Conservation (phyloP, 2,113 vertebrate species). For the Gobio gobio region DNA sequence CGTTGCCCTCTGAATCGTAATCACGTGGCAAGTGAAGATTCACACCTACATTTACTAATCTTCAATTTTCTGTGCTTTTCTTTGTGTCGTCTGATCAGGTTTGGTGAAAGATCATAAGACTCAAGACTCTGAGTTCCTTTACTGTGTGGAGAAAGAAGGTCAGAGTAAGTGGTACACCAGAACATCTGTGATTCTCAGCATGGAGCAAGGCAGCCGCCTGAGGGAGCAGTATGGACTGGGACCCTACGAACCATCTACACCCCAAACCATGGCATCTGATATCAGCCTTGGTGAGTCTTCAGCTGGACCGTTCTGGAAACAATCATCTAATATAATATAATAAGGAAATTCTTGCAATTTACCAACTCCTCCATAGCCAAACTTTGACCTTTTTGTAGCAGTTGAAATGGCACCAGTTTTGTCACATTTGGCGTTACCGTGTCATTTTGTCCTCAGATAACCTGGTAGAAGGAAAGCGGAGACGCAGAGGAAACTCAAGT, state of each 20-base stretch:
- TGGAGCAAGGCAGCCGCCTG: conserved; percentile 92
- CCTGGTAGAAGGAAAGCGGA: conserved; percentile 95
- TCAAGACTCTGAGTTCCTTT: conserved; percentile 88
- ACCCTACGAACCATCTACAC: conserved; percentile 86
- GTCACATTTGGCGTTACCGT: neutral
- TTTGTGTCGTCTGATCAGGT: conserved; percentile 72
- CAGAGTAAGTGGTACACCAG: conserved; percentile 91
- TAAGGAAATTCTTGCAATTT: neutral
- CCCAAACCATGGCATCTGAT: conserved; percentile 91
- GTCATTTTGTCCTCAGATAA: conserved; percentile 80
- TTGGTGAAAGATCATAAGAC: conserved; percentile 87
- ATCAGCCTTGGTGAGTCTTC: conserved; percentile 90
- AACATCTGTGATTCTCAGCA: conserved; percentile 88
- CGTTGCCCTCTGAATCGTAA: too few relatives aligned
- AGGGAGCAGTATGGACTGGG: conserved; percentile 93
- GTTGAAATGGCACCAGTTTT: neutral
- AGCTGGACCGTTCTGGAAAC: neutral
- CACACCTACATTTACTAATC: too few relatives aligned
- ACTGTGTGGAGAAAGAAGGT: conserved; percentile 91
- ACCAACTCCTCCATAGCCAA: neutral
- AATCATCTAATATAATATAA: neutral
- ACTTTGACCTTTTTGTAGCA: neutral
- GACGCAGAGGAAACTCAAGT: conserved; percentile 78
- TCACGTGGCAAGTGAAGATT: too few relatives aligned
- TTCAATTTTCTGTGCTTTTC: neutral